A percentile compares a stretch with the other conserved stretches of the same genome.
phyloP scores from a whole-genome alignment of 2,113 vertebrate species.

The Melierax canorus region DNA sequence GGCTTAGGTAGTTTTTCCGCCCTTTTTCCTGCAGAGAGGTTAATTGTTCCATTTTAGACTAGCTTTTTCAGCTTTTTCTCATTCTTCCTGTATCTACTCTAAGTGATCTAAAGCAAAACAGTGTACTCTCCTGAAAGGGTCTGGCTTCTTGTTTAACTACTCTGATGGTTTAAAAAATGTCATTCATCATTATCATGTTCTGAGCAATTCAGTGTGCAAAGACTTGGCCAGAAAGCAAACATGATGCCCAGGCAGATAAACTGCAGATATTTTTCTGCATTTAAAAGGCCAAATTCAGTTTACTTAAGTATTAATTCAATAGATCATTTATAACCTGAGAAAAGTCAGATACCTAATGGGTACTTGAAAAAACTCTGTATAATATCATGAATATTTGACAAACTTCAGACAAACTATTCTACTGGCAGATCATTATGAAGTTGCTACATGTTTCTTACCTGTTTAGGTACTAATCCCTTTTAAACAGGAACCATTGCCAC shows the following conservation, averaged over 20 bases:
- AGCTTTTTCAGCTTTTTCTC: neutral
- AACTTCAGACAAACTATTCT: neutral
- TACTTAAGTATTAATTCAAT: neutral
- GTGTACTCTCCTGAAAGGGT: neutral
- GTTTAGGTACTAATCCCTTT: neutral
- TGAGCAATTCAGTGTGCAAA: neutral
- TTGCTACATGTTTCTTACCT: neutral
- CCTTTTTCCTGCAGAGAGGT: conserved; percentile 2
- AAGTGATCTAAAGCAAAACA: neutral
- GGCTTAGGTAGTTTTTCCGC: neutral
- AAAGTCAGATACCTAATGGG: neutral
- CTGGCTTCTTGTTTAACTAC: neutral
- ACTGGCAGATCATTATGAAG: neutral
- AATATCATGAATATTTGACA: neutral
- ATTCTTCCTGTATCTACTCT: neutral
- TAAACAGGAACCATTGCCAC: neutral
- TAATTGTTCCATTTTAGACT: conserved; percentile 3
- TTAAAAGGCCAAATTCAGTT: neutral
- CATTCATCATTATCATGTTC: neutral
- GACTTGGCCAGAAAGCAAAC: neutral
- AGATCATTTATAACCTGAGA: neutral
- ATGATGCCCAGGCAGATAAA: neutral
- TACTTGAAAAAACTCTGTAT: neutral
- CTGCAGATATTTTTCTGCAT: neutral
- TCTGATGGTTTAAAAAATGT: neutral